Evolutionary conservation across 1,140 invertebrate species (phyloP).

Genomic region (Heterodera carotae): DNA sequence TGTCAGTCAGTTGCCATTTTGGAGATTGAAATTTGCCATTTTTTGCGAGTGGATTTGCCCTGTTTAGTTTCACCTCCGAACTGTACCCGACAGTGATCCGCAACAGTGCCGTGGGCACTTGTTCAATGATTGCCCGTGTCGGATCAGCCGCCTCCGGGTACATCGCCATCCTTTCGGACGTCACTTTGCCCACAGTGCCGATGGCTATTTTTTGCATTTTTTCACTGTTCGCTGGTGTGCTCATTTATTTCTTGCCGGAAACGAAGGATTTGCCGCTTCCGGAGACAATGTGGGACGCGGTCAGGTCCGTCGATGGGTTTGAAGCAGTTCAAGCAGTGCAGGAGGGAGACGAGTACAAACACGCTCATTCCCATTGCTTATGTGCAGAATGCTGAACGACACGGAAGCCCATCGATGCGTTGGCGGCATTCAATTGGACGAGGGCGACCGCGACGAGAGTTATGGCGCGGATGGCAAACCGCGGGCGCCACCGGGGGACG

Average conservation of each 20-base stretch:
- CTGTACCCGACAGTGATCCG: conserved; percentile 63
- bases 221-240: conserved; percentile 50
- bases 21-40: background rate
- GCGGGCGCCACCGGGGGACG: background rate
- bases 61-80: conserved; percentile 57
- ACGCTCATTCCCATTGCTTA: background rate
- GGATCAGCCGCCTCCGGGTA: conserved; percentile 58
- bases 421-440: conserved; percentile 27
- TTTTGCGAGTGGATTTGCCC: background rate
- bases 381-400: conserved; percentile 30
- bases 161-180: conserved; percentile 56
- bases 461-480: conserved; percentile 19
- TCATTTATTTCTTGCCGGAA: conserved; percentile 55
- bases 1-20: conserved; percentile 21
- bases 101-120: conserved; percentile 55
- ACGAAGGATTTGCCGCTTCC: conserved; percentile 51
- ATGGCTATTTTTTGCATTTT: conserved; percentile 58
- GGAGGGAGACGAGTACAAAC: background rate
- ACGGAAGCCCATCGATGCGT: conserved; percentile 20
- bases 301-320: background rate
- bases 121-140: conserved; percentile 53
- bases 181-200: conserved; percentile 58
- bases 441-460: conserved; percentile 23
- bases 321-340: background rate
- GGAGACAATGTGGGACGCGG: conserved; percentile 50